phyloP scores from a whole-genome alignment of 2,888 invertebrate genomes.

The Lycophotia porphyrea region DNA sequence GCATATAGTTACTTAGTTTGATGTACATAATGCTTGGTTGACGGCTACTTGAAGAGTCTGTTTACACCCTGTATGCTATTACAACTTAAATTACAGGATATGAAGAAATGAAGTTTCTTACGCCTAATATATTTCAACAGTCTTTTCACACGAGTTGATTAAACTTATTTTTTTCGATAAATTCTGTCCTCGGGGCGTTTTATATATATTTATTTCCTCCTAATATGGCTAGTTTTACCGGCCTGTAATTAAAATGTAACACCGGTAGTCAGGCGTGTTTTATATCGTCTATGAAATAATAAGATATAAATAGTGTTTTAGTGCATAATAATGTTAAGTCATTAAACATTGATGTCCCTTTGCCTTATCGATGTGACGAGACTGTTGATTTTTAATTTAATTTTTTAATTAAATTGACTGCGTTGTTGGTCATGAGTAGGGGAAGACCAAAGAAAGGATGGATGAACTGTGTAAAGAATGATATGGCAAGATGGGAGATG shows the following conservation, averaged over 20 bases:
- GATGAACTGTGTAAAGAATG: too few species aligned
- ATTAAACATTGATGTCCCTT: slow-evolving; percentile 59
- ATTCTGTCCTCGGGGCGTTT: slow-evolving; percentile 40
- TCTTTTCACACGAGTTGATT: slow-evolving; percentile 24
- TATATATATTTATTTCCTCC: slow-evolving; percentile 40
- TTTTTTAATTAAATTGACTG: too few species aligned
- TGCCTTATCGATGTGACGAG: slow-evolving; percentile 53
- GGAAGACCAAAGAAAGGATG: too few species aligned
- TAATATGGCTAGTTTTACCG: slow-evolving; percentile 40
- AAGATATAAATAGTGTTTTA: slow-evolving; percentile 64
- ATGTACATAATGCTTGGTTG: too few species aligned
- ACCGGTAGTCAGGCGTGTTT: slow-evolving; percentile 63
- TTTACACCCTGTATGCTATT: too few species aligned
- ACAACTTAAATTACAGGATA: neutral
- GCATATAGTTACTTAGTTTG: too few species aligned
- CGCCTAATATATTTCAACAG: slow-evolving; percentile 29
- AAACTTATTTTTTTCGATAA: slow-evolving; percentile 29
- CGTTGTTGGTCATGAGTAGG: too few species aligned
- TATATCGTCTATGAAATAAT: slow-evolving; percentile 66
- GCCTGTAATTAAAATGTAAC: slow-evolving; percentile 65
- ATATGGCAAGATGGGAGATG: too few species aligned
- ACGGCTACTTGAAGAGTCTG: too few species aligned
- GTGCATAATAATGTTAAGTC: slow-evolving; percentile 59
- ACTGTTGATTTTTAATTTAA: slow-evolving; percentile 25
- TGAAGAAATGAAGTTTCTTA: slow-evolving; percentile 14